phyloP scores from a whole-genome alignment of 2,888 invertebrate species.

The Paralinhomoeus sp. region DNA sequence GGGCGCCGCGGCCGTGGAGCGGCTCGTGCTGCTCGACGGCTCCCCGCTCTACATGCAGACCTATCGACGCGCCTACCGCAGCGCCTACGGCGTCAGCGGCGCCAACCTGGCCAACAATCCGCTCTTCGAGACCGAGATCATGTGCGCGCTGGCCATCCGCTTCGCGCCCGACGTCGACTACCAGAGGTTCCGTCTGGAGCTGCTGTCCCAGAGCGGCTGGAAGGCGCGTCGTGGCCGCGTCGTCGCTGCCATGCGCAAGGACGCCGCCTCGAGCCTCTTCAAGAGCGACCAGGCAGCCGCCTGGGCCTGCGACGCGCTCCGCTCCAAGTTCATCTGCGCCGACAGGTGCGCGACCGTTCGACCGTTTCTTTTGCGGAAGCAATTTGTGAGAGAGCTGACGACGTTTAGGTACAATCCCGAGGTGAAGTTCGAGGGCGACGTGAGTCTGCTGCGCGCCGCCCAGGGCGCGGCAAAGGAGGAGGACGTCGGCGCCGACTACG shows the following conservation, averaged over 20 bases:
- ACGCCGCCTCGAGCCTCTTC: conserved; percentile 33
- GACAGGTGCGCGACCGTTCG: too few species aligned
- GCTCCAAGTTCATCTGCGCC: conserved; percentile 23
- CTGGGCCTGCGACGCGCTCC: conserved; percentile 23
- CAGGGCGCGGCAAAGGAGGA: conserved; percentile 47
- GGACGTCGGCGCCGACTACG: conserved; percentile 62
- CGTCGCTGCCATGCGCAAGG: conserved; percentile 38
- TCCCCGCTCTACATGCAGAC: conserved; percentile 32
- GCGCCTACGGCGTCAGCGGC: conserved; percentile 24
- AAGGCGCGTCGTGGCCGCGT: conserved; percentile 36
- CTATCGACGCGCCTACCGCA: conserved; percentile 26
- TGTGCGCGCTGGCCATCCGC: conserved; percentile 58
- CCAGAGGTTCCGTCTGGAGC: conserved; percentile 36
- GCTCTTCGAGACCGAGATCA: conserved; percentile 34
- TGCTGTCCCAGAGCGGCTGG: conserved; percentile 38
- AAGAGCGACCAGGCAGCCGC: conserved; percentile 20
- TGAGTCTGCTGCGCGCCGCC: conserved; percentile 59
- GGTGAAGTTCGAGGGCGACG: conserved; percentile 38
- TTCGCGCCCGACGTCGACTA: conserved; percentile 45
- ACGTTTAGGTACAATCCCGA: conserved; percentile 51
- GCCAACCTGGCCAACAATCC: conserved; percentile 23
- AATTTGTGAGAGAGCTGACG: too few species aligned
- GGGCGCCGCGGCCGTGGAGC: conserved; percentile 19
- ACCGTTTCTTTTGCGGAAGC: too few species aligned
- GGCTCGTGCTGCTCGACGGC: conserved; percentile 64